phyloP scores from a whole-genome alignment of 30 jellyfish, hydroid and myxozoan species.

The Pelagia noctiluca region DNA sequence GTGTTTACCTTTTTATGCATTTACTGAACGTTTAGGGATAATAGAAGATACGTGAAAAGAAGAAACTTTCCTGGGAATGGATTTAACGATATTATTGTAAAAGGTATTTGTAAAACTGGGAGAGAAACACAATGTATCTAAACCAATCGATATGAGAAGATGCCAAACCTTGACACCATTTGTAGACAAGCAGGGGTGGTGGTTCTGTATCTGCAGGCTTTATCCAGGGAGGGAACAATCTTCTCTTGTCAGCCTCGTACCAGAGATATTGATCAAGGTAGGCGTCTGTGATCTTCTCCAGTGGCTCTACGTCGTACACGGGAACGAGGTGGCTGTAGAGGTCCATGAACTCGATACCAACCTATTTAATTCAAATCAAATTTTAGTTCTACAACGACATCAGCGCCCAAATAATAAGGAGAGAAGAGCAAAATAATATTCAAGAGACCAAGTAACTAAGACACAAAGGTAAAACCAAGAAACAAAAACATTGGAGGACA shows the following conservation, averaged over 20 bases:
- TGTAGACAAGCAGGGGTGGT: conserved; percentile 97
- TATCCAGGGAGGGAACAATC: conserved; percentile 99
- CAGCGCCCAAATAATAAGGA: too few species aligned
- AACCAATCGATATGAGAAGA: too few species aligned
- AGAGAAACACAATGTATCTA: too few species aligned
- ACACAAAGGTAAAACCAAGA: background rate
- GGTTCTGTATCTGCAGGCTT: conserved; percentile 99
- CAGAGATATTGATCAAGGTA: conserved; percentile 98
- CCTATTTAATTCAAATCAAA: conserved; percentile 43
- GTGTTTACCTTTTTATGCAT: too few species aligned
- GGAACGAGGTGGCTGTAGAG: conserved; percentile 99
- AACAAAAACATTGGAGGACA: background rate
- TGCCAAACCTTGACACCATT: conserved; percentile 99
- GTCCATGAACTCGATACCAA: conserved; percentile 99
- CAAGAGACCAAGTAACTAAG: background rate
- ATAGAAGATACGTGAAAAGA: too few species aligned
- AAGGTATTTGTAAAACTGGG: too few species aligned
- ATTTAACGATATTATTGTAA: too few species aligned
- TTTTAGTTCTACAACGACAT: too few species aligned
- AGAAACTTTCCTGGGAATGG: too few species aligned
- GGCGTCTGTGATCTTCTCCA: conserved; percentile 99
- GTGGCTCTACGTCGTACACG: conserved; percentile 98
- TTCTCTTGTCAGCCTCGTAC: conserved; percentile 99
- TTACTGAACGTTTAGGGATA: too few species aligned
- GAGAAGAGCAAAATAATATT: background rate